Conservation (phyloP, 2,888 invertebrate genomes). For the Mesorhabditis belari region DNA sequence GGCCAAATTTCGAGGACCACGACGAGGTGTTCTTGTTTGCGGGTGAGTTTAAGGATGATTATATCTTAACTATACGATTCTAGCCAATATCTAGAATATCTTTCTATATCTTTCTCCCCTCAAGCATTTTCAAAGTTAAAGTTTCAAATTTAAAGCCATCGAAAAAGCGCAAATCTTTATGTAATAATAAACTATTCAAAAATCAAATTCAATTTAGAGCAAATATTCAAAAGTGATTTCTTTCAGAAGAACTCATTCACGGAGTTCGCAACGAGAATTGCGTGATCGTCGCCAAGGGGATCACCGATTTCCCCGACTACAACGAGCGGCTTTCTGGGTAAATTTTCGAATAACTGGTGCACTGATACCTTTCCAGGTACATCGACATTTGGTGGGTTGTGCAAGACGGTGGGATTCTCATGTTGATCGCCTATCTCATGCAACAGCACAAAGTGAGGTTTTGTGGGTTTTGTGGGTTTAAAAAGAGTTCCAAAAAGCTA, state of each 20-base stretch:
- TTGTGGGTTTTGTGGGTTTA: too few relatives aligned
- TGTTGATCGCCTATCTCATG: constrained; percentile 68
- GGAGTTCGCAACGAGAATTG: constrained; percentile 88
- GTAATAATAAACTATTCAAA: too few relatives aligned
- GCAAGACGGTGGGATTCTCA: constrained; percentile 91
- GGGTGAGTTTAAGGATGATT: constrained; percentile 10
- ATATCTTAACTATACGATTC: neutral
- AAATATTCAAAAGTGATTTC: neutral
- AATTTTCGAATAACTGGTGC: too few relatives aligned
- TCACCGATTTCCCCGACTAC: constrained; percentile 82
- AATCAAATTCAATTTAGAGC: too few relatives aligned
- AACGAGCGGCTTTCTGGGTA: constrained; percentile 76
- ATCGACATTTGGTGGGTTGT: constrained; percentile 99
- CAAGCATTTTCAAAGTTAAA: too few relatives aligned
- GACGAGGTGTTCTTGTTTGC: constrained; percentile 37
- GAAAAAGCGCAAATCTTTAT: too few relatives aligned
- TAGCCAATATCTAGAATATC: neutral
- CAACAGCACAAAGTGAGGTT: constrained; percentile 81
- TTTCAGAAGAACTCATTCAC: constrained; percentile 57
- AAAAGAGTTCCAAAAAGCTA: too few relatives aligned
- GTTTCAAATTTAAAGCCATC: too few relatives aligned
- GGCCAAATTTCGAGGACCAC: constrained; percentile 69
- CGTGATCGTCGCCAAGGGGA: constrained; percentile 89
- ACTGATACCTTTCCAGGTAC: constrained; percentile 63
- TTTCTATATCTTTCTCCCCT: neutral